Evolutionary conservation across 2,113 vertebrate species (phyloP), one percentile per base, ranked within the genome.

Genomic region (Pyxicephalus adspersus): DNA sequence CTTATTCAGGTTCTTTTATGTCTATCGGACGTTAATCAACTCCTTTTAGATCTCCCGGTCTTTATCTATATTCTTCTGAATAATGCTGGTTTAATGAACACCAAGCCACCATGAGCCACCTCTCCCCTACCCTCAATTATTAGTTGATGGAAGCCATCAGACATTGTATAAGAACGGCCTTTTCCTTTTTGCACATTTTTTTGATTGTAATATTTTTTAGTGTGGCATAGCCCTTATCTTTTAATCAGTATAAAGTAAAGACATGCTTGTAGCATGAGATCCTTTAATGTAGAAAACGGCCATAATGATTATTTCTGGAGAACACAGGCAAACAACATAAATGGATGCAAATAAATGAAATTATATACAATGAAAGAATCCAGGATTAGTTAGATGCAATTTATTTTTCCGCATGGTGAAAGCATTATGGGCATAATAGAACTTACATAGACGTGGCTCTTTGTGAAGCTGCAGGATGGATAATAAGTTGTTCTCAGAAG

Each of bases 391-490:
- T 63, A 26, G 1, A 28, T 63, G 60, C 38, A 15, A 45, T 61
- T 50, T 54, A 54, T 28, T n/a, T 54, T 54, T 54, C 25, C 54
- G 25, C 8, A 22, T 20, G 38, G 11, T 25, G 45, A 50, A 50
- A 45, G 34, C 67, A 71, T 50, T 54, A 26, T 71, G 50, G 23
- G 50, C 19, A 28, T 71, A 54, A 71, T 54, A 54, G 6, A 45
- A 45, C 15, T 45, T 45, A 45, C 15, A 45, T 45, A 45, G 38
- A 45, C 15, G 38, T 13, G 38, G 38, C 11, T 45, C 2, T 45
- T 45, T 45, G 15, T 8, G 15, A 45, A 45, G 38, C 38, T 38
- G 38, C 38, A 38, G 8, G 38, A 45, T 13, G 15, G 38, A 45
- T 45, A 34, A 34, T 34, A 45, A 45, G 38, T 45, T 45, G 38